A percentile compares a stretch with the other conserved stretches of the same genome.
phyloP scores from a whole-genome alignment of 2,797 vertebrate species.

The Lerista edwardsae region DNA sequence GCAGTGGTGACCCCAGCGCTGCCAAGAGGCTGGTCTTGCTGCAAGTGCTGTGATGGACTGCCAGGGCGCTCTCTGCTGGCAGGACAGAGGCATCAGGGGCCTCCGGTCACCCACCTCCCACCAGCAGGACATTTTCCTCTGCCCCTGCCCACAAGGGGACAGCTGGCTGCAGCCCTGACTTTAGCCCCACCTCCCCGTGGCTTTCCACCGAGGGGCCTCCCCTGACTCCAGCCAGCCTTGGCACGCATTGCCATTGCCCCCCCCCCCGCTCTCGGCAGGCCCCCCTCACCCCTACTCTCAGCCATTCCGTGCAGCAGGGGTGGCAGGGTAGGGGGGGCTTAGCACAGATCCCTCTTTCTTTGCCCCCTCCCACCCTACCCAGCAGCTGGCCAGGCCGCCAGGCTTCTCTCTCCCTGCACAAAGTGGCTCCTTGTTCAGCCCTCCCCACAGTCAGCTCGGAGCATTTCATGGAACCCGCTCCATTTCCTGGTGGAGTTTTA shows the following conservation, averaged over 20 bases:
- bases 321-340: neutral
- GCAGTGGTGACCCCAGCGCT: too few relatives aligned
- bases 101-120: too few relatives aligned
- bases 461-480: conserved; percentile 78
- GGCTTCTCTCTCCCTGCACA: conserved; percentile 62
- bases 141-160: too few relatives aligned
- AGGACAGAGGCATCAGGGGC: too few relatives aligned
- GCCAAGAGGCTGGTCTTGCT: too few relatives aligned
- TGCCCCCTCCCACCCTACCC: neutral
- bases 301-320: neutral
- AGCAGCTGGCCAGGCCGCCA: conserved; percentile 29
- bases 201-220: neutral
- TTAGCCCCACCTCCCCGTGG: too few relatives aligned
- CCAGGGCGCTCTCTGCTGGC: too few relatives aligned
- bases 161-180: too few relatives aligned
- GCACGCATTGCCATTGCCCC: neutral
- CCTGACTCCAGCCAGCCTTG: too few relatives aligned
- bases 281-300: neutral
- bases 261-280: neutral
- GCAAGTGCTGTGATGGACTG: too few relatives aligned
- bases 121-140: too few relatives aligned
- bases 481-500: conserved; percentile 77
- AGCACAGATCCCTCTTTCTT: conserved; percentile 54
- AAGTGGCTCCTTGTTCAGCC: conserved; percentile 76
- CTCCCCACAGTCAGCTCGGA: conserved; percentile 46